Percentiles rank a stretch among this genome's conserved stretches.
phyloP scores from a whole-genome alignment of 2,888 invertebrate species.

The Brachynemurus nebulosus region DNA sequence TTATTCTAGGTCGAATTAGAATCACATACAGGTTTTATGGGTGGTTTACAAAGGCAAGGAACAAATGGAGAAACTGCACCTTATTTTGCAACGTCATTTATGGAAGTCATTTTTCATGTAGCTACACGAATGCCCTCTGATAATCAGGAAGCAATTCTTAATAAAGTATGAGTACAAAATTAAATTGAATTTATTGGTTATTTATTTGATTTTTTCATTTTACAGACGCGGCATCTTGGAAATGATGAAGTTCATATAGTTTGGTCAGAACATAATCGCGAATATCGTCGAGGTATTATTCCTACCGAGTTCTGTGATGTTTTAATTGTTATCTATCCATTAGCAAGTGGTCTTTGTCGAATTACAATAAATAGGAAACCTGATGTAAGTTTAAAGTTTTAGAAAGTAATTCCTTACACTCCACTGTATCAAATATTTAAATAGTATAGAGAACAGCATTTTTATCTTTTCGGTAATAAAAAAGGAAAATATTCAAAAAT shows the following conservation, averaged over 20 bases:
- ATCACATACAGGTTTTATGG: slow-evolving; percentile 88
- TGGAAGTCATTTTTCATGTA: slow-evolving; percentile 94
- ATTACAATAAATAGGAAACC: slow-evolving; percentile 79
- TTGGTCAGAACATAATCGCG: slow-evolving; percentile 94
- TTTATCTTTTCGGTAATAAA: too few species aligned
- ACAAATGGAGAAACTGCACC: slow-evolving; percentile 88
- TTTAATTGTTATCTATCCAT: slow-evolving; percentile 88
- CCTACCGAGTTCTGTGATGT: slow-evolving; percentile 99
- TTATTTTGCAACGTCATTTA: slow-evolving; percentile 84
- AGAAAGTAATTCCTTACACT: too few species aligned
- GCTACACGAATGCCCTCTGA: slow-evolving; percentile 93
- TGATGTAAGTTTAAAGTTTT: slow-evolving; percentile 44
- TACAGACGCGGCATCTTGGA: slow-evolving; percentile 83
- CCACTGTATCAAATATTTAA: too few species aligned
- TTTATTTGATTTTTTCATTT: slow-evolving; percentile 17
- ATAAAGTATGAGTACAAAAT: slow-evolving; percentile 44
- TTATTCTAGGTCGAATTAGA: slow-evolving; percentile 75
- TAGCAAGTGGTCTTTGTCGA: slow-evolving; percentile 71
- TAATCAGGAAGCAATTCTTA: slow-evolving; percentile 71
- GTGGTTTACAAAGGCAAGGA: slow-evolving; percentile 82
- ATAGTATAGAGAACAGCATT: too few species aligned
- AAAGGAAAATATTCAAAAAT: too few species aligned
- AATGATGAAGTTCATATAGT: slow-evolving; percentile 99
- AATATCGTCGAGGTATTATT: slow-evolving; percentile 91
- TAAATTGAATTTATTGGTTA: slow-evolving; percentile 6